phyloP scores from a whole-genome alignment of 64 coral and sea anemone species.

The Montipora capricornis region DNA sequence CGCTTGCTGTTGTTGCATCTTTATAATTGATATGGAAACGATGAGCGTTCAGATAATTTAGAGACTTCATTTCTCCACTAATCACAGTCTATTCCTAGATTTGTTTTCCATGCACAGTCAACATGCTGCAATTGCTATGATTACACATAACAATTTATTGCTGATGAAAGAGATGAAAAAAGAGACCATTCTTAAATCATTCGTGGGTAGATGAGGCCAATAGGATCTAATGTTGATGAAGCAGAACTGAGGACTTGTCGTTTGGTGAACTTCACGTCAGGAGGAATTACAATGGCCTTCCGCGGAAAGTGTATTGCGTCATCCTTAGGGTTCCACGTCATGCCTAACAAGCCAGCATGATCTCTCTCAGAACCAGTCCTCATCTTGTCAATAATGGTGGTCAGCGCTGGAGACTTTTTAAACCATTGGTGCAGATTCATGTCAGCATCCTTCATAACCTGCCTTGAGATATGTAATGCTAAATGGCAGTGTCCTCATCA shows the following conservation, averaged over 20 bases:
- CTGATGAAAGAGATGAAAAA: too few species aligned
- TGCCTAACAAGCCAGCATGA: slow-evolving; percentile 22
- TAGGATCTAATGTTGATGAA: slow-evolving; percentile 68
- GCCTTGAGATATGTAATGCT: slow-evolving; percentile 57
- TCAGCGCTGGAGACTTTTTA: slow-evolving; percentile 13
- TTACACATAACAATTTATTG: too few species aligned
- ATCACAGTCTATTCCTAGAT: too few species aligned
- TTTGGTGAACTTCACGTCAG: slow-evolving; percentile 49
- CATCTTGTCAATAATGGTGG: slow-evolving; percentile 12
- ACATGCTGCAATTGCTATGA: too few species aligned
- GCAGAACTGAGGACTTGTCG: slow-evolving; percentile 56
- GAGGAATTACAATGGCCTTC: slow-evolving; percentile 35
- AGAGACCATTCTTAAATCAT: too few species aligned
- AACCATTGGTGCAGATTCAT: slow-evolving; percentile 72
- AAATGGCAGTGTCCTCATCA: slow-evolving; percentile 27
- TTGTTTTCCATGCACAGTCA: too few species aligned
- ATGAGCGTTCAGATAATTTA: too few species aligned
- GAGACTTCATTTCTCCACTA: too few species aligned
- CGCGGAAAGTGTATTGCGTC: slow-evolving; percentile 51
- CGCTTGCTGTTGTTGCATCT: too few species aligned
- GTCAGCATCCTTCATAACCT: slow-evolving; percentile 42
- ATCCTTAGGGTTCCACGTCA: slow-evolving; percentile 50
- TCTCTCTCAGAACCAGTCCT: slow-evolving; percentile 55
- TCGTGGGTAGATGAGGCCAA: slow-evolving; percentile 44
- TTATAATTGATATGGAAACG: too few species aligned